These are phyloP conservation scores for Drosophila anomalipes DNA, from an alignment of 2,888 invertebrate species.

Conservation along the genomic window DNA sequence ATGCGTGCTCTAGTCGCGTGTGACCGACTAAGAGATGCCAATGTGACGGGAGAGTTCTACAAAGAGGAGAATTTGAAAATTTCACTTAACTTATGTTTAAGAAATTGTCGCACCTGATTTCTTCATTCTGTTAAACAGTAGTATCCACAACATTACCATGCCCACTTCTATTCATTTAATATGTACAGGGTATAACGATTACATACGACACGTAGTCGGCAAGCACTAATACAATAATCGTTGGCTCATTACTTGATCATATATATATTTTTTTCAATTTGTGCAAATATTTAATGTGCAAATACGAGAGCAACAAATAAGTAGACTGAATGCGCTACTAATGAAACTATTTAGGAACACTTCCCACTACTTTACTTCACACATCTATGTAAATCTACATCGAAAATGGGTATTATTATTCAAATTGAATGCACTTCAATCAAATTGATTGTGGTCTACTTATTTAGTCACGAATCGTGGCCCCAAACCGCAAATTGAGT, in stretches of 20 bases:
- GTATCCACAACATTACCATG: background rate
- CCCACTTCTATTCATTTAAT: background rate
- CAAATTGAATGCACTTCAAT: conserved; percentile 30
- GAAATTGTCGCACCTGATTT: background rate
- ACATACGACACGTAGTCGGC: conserved; percentile 27
- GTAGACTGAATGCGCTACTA: conserved; percentile 13
- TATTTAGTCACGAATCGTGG: conserved; percentile 46
- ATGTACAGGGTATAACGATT: conserved; percentile 15
- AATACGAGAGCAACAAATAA: conserved; percentile 52
- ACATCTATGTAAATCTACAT: conserved; percentile 1
- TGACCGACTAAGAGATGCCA: background rate
- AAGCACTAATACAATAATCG: conserved; percentile 35
- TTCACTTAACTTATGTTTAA: background rate
- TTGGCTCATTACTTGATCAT: conserved; percentile 42
- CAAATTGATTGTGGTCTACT: conserved; percentile 15
- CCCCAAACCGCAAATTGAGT: conserved; percentile 46
- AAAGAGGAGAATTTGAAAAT: background rate
- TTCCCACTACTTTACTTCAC: conserved; percentile 6
- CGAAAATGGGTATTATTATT: conserved; percentile 28
- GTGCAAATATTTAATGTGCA: conserved; percentile 59
- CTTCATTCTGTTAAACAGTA: background rate
- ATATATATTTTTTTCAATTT: conserved; percentile 26
- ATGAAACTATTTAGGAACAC: conserved; percentile 25
- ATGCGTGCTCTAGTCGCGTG: background rate
- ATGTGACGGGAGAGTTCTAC: background rate